Evolutionary conservation across 1,140 invertebrate genomes (phyloP).

Genomic region (Leptinotarsa undecemlineata): DNA sequence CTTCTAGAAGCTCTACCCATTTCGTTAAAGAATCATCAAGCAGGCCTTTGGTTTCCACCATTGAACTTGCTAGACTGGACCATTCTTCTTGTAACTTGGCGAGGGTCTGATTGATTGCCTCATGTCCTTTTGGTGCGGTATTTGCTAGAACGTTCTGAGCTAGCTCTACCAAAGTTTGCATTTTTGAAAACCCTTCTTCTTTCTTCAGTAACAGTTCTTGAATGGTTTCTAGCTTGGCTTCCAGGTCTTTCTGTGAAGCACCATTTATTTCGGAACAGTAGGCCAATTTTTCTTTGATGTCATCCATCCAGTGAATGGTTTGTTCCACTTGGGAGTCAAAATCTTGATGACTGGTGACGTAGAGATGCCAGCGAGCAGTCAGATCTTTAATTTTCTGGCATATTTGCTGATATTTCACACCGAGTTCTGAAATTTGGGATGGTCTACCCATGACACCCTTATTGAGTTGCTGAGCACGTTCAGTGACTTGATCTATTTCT

Average conservation of each 20-base stretch:
- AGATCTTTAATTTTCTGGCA: conserved; percentile 89
- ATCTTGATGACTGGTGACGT: conserved; percentile 86
- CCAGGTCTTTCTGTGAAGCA: conserved; percentile 81
- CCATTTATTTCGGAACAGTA: conserved; percentile 82
- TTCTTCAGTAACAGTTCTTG: conserved; percentile 85
- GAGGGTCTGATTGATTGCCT: conserved; percentile 81
- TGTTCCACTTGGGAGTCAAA: conserved; percentile 81
- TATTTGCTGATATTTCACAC: conserved; percentile 88
- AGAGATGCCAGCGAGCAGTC: conserved; percentile 88
- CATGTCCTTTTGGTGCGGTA: conserved; percentile 85
- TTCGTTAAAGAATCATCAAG: conserved; percentile 89
- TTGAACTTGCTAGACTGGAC: conserved; percentile 82
- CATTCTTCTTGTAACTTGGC: conserved; percentile 86
- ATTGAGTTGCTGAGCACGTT: conserved; percentile 83
- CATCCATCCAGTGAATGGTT: conserved; percentile 82
- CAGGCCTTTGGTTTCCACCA: conserved; percentile 86
- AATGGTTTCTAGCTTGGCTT: conserved; percentile 81
- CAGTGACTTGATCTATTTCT: conserved; percentile 90
- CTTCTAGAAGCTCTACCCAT: conserved; percentile 86
- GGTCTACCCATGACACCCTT: conserved; percentile 69
- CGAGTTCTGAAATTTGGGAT: conserved; percentile 83
- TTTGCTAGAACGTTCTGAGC: conserved; percentile 92
- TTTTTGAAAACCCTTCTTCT: conserved; percentile 88
- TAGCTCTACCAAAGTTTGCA: conserved; percentile 83
- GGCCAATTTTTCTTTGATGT: conserved; percentile 80